Evolutionary conservation across 2,797 vertebrate species (phyloP).

Genomic region (Rhinophrynus dorsalis): DNA sequence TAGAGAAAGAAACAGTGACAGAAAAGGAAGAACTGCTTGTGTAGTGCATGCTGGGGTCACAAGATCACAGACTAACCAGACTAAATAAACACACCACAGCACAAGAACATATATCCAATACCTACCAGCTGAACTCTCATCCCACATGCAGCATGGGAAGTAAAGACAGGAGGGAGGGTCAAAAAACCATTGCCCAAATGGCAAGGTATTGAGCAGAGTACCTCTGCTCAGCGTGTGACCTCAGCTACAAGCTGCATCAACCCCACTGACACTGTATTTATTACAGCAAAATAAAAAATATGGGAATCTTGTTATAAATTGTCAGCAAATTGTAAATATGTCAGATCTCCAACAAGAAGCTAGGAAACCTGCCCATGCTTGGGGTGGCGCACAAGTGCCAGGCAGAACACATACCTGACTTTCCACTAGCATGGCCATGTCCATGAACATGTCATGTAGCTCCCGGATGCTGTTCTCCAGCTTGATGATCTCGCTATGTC

Average conservation of each 20-base stretch:
- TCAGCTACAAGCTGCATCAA: neutral
- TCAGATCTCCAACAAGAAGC: neutral
- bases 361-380: neutral
- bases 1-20: neutral
- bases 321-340: neutral
- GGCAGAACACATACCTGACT: slow-evolving; percentile 79
- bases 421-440: slow-evolving; percentile 96
- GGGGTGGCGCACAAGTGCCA: neutral
- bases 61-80: slow-evolving; percentile 58
- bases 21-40: too few relatives aligned
- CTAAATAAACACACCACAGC: neutral
- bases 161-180: slow-evolving; percentile 56
- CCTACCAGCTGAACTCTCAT: slow-evolving; percentile 60
- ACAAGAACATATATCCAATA: slow-evolving; percentile 43
- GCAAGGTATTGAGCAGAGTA: slow-evolving; percentile 4
- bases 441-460: slow-evolving; percentile 95
- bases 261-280: neutral
- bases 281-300: slow-evolving; percentile 10
- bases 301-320: neutral
- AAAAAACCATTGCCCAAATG: slow-evolving; percentile 37
- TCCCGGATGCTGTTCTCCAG: slow-evolving; percentile 94
- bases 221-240: slow-evolving; percentile 15
- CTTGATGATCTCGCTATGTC: slow-evolving; percentile 93
- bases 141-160: slow-evolving; percentile 58
- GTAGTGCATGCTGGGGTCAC: neutral